A percentile compares a stretch with the other conserved stretches of the same genome.
phyloP scores from a whole-genome alignment of 2,113 vertebrate genomes.

The Syrrhaptes paradoxus region DNA sequence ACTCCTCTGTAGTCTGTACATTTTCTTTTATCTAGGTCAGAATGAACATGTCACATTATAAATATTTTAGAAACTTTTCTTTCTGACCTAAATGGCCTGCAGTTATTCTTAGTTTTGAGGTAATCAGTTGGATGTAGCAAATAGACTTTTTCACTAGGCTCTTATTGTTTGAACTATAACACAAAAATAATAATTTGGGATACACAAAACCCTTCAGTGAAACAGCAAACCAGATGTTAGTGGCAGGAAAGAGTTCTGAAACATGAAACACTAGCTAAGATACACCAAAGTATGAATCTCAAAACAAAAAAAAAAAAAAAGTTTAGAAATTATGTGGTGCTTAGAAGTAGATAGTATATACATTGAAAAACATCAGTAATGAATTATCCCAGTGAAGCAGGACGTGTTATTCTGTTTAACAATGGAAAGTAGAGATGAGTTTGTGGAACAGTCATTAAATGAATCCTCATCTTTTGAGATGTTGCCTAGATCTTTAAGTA shows the following conservation, averaged over 20 bases:
- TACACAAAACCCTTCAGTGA: neutral
- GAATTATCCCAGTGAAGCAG: neutral
- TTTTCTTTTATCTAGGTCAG: neutral
- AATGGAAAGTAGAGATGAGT: neutral
- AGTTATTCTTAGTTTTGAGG: neutral
- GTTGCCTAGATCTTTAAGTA: neutral
- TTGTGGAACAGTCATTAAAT: neutral
- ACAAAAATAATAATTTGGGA: neutral
- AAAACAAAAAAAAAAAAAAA: neutral
- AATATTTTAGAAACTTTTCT: slow-evolving; percentile 32
- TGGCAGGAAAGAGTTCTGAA: neutral
- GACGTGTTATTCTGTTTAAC: neutral
- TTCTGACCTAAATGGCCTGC: neutral
- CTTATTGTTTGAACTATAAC: neutral
- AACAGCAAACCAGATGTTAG: neutral
- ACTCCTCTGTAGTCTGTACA: neutral
- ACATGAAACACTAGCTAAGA: neutral
- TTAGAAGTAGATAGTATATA: neutral
- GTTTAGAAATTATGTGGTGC: neutral
- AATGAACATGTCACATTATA: neutral
- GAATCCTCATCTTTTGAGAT: neutral
- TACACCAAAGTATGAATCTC: neutral
- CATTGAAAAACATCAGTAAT: neutral
- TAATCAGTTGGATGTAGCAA: neutral
- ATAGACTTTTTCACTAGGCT: neutral